Base-by-base conservation (phyloP, 2,888 invertebrate species). In the Hydropsyche betteni region DNA sequence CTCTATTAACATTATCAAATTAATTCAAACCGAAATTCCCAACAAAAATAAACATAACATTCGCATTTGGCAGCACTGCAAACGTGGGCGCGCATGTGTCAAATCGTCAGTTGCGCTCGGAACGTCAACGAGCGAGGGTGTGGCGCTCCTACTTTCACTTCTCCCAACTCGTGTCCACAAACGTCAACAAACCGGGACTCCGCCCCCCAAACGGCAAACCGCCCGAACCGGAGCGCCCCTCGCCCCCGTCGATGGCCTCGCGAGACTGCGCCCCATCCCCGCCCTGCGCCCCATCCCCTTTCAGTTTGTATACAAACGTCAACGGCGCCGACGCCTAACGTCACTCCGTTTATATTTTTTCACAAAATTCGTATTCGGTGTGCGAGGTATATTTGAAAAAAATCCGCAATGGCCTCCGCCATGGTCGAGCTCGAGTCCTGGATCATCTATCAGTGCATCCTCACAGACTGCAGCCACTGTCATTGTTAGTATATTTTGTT, bases 361-460 rank as follows among this genome's bases (percentile, higher is more conserved):
- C 0, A 6, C 1, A 44, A 44, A 10, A 44, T 6, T 44, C 4
- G 44, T 8, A 4, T 10, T 6, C 44, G 44, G 44, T n/a, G 55
- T 5, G 55, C 1, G 2, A 16, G 1, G 1, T 55, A 4, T 33
- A 69, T 6, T n/a, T 4, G 16, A 7, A 10, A 53, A 52, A 70
- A 7, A 5, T 12, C 53, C 14, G 52, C 52, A 16, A 72, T 72
- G 58, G 73, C 68, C 34, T 58, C 75, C 7, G 77, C 90, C 53
- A 89, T 91, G 85, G 88, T 91, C 80, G 91, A 91, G 83, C 83
- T 91, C 83, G 91, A 91, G 83, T 90, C 91, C 83, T 91, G 91
- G 91, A 86, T 91, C 81, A 90, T 91, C 83, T 91, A 91, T 84
- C 91, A 91, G 81, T 91, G 90, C 84, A 89, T 91, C 80, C 87